Evolutionary conservation across 2,888 invertebrate genomes (phyloP).

Genomic region (Eubasilissa splendida): DNA sequence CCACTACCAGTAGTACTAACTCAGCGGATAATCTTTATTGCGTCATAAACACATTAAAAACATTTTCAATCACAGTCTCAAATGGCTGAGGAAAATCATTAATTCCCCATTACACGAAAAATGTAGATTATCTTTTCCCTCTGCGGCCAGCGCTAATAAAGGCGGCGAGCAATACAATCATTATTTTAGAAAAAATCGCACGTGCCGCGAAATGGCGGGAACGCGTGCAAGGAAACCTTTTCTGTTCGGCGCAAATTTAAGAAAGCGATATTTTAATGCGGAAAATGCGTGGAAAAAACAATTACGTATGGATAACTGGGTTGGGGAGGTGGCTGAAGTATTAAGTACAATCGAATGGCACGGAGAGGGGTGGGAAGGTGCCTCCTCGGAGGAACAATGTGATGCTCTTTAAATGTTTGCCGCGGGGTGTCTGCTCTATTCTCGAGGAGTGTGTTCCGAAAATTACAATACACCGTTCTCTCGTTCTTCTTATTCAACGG

Average conservation of each 20-base stretch:
- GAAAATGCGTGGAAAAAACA: slow-evolving; percentile 55
- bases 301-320: slow-evolving; percentile 42
- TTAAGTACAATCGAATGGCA: slow-evolving; percentile 12
- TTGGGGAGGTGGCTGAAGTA: neutral
- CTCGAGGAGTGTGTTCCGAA: slow-evolving; percentile 13
- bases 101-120: slow-evolving; percentile 26
- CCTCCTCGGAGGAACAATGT: slow-evolving; percentile 11
- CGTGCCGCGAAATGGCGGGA: slow-evolving; percentile 21
- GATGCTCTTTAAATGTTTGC: slow-evolving; percentile 30
- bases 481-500: neutral
- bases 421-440: neutral
- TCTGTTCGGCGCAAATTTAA: neutral
- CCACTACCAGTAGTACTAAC: neutral
- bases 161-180: neutral
- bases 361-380: neutral
- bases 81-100: slow-evolving; percentile 22
- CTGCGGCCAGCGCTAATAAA: slow-evolving; percentile 2
- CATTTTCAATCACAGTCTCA: slow-evolving; percentile 13
- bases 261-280: slow-evolving; percentile 48
- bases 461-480: slow-evolving; percentile 20
- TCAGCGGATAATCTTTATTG: slow-evolving; percentile 12
- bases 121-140: slow-evolving; percentile 30
- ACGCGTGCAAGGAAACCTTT: slow-evolving; percentile 7
- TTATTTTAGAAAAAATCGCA: slow-evolving; percentile 26
- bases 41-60: neutral